Base-by-base conservation (phyloP, 30 jellyfish, hydroid and myxozoan species). In the Turritopsis rubra region DNA sequence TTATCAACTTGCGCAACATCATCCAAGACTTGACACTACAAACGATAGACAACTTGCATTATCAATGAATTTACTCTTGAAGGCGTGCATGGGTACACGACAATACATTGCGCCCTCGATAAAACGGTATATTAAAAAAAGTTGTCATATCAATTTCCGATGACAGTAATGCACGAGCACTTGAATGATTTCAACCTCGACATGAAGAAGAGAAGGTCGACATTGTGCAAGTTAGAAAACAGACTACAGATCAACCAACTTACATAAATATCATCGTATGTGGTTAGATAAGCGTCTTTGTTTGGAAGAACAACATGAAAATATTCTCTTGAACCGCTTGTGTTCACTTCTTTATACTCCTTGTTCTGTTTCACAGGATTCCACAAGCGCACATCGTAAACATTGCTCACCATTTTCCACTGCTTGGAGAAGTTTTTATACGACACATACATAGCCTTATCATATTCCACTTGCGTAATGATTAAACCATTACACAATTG, bases 11-110 rank as follows among this genome's bases (percentile, higher is more conserved):
- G 31, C 0, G 16, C 30, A 9, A n/a, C 77, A 19, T 23, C 31
- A 68, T 68, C 77, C 21, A 68, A 22, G 30, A 68, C 19, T 68
- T 68, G 77, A 68, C 77, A 68, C 77, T 68, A 22, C 9, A 23
- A n/a, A 68, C 19, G 30, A 68, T 7, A 68, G 30, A 21, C 7
- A 19, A 68, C 28, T 68, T 0, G 77, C 9, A 1, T n/a, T n/a
- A 68, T 19, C 21, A 23, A n/a, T 19, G 19, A 22, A 7, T n/a
- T 23, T n/a, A 18, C 0, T 60, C 73, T 60, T 60, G 21, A 60
- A 0, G 22, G 19, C 19, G 73, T 60, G 73, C 73, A 23, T 0
- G 0, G 19, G 19, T 60, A 0, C 21, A 0, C 73, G 73, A 60
- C 19, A 21, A 60, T n/a, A n/a, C n/a, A n/a, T n/a, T n/a, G n/a